Conservation (phyloP, 2,888 invertebrate genomes). For the Acanthacorydalis orientalis region DNA sequence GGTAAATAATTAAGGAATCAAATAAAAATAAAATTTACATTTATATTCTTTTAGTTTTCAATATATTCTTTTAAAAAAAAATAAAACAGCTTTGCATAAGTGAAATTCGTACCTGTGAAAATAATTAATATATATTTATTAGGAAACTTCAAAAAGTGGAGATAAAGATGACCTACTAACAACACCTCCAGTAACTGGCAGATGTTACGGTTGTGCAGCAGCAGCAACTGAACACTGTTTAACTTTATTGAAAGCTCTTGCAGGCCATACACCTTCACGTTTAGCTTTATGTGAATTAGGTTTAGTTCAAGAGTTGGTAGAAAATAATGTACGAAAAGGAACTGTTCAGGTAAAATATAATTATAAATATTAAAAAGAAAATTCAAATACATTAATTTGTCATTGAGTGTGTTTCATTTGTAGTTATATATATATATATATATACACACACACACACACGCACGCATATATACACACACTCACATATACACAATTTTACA, state of each 20-base stretch:
- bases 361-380: conserved; percentile 6
- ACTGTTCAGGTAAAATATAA: conserved; percentile 42
- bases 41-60: no score
- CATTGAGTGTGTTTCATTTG: no score
- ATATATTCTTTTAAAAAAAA: no score
- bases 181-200: conserved; percentile 28
- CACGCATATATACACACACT: not conserved
- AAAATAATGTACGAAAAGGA: conserved; percentile 77
- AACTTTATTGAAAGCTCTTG: conserved; percentile 75
- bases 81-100: no score
- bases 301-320: conserved; percentile 74
- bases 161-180: conserved; percentile 2
- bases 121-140: no score
- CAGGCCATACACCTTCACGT: conserved; percentile 60
- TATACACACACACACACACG: no score
- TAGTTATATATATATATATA: no score
- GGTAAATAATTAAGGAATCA: not conserved
- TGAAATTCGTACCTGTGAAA: no score
- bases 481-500: conserved; percentile 4
- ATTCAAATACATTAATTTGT: no score
- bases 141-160: not conserved
- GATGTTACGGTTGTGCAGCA: conserved; percentile 77
- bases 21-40: not conserved
- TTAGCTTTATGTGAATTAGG: conserved; percentile 67
- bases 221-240: conserved; percentile 89